phyloP scores from a whole-genome alignment of 2,888 invertebrate genomes.

The Eupithecia tripunctaria region DNA sequence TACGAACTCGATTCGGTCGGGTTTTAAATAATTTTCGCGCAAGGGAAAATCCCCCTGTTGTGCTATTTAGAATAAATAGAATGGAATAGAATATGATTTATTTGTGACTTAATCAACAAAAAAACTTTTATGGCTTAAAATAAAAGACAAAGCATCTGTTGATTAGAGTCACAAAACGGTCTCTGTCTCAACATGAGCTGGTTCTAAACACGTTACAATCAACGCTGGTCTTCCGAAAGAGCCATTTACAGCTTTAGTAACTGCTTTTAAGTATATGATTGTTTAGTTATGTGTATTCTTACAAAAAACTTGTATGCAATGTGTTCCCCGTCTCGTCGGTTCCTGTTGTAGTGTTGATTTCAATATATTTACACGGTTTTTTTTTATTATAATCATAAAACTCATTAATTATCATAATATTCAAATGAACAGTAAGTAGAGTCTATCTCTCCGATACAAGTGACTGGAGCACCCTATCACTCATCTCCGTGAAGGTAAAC shows the following conservation, averaged over 20 bases:
- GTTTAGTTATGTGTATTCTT: background rate
- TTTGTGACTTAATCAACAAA: no score
- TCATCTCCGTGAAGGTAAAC: slow-evolving; percentile 41
- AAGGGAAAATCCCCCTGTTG: background rate
- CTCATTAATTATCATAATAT: no score
- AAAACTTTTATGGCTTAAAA: no score
- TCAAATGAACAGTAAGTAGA: background rate
- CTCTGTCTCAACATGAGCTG: no score
- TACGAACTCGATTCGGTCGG: background rate
- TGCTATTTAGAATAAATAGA: no score
- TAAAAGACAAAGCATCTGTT: no score
- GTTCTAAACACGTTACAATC: no score
- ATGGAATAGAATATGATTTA: no score
- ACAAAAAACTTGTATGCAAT: background rate
- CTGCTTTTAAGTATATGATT: no score
- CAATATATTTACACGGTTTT: background rate
- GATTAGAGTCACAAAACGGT: no score
- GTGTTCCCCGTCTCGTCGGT: background rate
- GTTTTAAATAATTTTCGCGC: background rate
- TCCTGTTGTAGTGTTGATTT: background rate
- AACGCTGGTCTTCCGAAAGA: no score
- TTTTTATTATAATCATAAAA: background rate
- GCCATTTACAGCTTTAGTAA: no score
- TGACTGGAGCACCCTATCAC: slow-evolving; percentile 22
- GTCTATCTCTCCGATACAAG: background rate